phyloP scores from a whole-genome alignment of 2,113 vertebrate species.

The Chamaea fasciata region DNA sequence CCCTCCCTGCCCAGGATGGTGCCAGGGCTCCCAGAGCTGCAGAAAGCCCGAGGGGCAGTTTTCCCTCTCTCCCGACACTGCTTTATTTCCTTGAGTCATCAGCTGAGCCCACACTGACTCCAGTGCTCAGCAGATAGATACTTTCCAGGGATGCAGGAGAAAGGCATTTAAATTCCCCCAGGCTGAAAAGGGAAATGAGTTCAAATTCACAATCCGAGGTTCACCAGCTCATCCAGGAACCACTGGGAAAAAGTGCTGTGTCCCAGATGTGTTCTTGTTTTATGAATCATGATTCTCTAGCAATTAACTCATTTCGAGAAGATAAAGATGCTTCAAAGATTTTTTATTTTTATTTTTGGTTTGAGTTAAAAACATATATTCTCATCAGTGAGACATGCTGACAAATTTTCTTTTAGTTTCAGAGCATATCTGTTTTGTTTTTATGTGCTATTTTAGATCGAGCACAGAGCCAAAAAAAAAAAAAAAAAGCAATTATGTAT shows the following conservation, averaged over 20 bases:
- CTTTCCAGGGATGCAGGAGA: slow-evolving; percentile 18
- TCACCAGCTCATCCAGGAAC: neutral
- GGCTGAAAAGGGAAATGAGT: slow-evolving; percentile 7
- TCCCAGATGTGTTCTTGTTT: slow-evolving; percentile 11
- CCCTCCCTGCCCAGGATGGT: neutral
- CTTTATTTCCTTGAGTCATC: neutral
- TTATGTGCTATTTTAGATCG: neutral
- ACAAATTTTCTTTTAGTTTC: neutral
- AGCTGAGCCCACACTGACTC: neutral
- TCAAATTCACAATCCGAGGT: neutral
- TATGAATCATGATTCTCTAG: neutral
- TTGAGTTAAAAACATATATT: neutral
- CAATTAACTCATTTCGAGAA: slow-evolving; percentile 20
- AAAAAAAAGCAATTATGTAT: neutral
- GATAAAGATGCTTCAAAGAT: neutral
- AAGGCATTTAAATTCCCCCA: neutral
- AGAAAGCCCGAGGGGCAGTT: neutral
- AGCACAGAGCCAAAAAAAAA: neutral
- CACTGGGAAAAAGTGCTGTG: neutral
- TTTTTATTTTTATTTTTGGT: neutral
- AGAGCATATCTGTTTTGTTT: neutral
- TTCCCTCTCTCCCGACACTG: neutral
- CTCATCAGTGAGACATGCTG: neutral
- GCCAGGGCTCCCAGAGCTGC: neutral
- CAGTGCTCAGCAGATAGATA: neutral